Evolutionary conservation across 2,888 invertebrate genomes (phyloP).

Genomic region (Tetragonula carbonaria): DNA sequence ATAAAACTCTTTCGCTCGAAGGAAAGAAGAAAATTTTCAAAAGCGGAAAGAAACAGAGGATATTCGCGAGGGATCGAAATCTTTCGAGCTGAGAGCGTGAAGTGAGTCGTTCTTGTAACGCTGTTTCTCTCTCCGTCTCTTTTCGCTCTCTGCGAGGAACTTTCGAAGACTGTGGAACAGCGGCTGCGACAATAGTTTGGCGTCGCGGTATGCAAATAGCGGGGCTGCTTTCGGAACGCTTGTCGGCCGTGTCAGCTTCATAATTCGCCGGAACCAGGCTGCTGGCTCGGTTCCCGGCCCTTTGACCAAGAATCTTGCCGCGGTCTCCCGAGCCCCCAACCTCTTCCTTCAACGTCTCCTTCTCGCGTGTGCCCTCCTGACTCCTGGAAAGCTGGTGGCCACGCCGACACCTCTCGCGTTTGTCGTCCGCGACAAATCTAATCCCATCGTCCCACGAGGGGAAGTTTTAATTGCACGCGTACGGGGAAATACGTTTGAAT

Average conservation of each 20-base stretch:
- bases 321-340: not conserved
- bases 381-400: slow-evolving; percentile 3
- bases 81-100: too few relatives aligned
- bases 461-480: slow-evolving; percentile 59
- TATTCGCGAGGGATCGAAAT: too few relatives aligned
- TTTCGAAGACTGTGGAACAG: slow-evolving; percentile 24
- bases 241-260: slow-evolving; percentile 69
- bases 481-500: slow-evolving; percentile 23
- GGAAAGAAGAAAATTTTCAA: too few relatives aligned
- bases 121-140: not conserved
- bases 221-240: slow-evolving; percentile 44
- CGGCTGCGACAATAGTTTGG: slow-evolving; percentile 60
- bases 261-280: slow-evolving; percentile 65
- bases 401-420: slow-evolving; percentile 47
- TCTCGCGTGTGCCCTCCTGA: slow-evolving; percentile 1
- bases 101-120: slow-evolving; percentile 18
- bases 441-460: slow-evolving; percentile 4
- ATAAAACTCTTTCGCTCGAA: too few relatives aligned
- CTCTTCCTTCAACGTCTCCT: slow-evolving; percentile 35
- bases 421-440: slow-evolving; percentile 31
- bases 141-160: slow-evolving; percentile 3
- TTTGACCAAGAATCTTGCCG: slow-evolving; percentile 67
- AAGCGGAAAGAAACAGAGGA: too few relatives aligned
- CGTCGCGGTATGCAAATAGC: slow-evolving; percentile 64
- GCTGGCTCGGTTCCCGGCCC: slow-evolving; percentile 55